phyloP scores from a whole-genome alignment of 2,888 invertebrate species.

The Anthoptus insignis region DNA sequence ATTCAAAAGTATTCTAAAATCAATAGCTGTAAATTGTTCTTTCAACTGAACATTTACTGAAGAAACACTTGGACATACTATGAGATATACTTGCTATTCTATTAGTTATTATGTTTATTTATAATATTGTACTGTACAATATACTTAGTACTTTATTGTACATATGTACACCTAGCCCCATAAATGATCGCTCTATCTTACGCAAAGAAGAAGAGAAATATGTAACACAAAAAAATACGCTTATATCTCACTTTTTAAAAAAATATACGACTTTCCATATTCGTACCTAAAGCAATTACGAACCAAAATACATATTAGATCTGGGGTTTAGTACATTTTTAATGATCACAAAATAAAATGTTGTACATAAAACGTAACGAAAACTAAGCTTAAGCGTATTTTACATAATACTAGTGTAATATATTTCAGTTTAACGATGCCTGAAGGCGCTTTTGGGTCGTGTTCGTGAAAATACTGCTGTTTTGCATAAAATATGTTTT shows the following conservation, averaged over 20 bases:
- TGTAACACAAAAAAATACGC: neutral
- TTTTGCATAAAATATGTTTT: constrained; percentile 3
- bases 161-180: no score
- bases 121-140: no score
- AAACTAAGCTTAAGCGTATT: constrained; percentile 1
- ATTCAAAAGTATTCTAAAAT: no score
- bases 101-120: no score
- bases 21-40: no score
- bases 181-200: no score
- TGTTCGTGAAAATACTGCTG: constrained; percentile 7
- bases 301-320: neutral
- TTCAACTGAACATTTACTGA: no score
- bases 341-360: neutral
- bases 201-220: no score
- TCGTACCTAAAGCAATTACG: neutral
- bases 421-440: constrained; percentile 14
- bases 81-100: no score
- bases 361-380: constrained; percentile 2
- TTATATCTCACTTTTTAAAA: neutral
- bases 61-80: no score
- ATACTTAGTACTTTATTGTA: no score
- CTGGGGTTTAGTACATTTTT: neutral
- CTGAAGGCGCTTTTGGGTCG: constrained; percentile 3
- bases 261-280: neutral
- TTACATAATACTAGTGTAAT: constrained; percentile 7